Evolutionary conservation across 2,113 vertebrate genomes (phyloP).

Genomic region (Notarius quadriscutis): DNA sequence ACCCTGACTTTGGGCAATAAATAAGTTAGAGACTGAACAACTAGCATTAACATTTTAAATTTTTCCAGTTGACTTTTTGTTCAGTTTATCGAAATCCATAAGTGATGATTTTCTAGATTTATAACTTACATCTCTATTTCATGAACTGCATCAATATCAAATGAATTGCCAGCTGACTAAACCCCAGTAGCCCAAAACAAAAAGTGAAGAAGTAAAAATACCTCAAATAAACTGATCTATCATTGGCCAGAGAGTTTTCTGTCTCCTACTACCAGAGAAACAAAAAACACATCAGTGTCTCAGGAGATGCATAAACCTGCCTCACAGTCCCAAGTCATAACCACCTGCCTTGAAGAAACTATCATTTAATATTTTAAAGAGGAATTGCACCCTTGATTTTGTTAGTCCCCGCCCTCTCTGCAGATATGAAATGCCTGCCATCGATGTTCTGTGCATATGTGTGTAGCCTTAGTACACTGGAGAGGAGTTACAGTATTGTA

Average conservation of each 20-base stretch:
- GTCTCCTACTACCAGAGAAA: neutral
- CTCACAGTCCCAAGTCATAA: neutral
- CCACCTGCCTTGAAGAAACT: neutral
- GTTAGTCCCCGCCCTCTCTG: neutral
- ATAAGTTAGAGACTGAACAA: conserved; percentile 4
- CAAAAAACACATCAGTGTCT: neutral
- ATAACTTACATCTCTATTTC: neutral
- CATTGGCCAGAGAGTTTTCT: neutral
- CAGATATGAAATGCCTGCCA: neutral
- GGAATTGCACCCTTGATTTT: neutral
- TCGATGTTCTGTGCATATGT: neutral
- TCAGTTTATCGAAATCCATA: neutral
- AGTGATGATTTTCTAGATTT: neutral
- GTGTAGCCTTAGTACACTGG: neutral
- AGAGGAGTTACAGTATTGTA: neutral
- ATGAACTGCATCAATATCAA: neutral
- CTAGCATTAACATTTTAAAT: neutral
- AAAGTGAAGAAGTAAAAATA: neutral
- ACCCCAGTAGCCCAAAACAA: neutral
- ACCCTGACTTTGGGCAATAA: neutral
- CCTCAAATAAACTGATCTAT: neutral
- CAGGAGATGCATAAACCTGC: neutral
- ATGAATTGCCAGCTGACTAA: neutral
- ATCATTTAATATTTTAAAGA: neutral
- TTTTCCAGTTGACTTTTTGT: neutral